Conservation (phyloP, 2,888 invertebrate genomes). For the Schizaphis graminum region DNA sequence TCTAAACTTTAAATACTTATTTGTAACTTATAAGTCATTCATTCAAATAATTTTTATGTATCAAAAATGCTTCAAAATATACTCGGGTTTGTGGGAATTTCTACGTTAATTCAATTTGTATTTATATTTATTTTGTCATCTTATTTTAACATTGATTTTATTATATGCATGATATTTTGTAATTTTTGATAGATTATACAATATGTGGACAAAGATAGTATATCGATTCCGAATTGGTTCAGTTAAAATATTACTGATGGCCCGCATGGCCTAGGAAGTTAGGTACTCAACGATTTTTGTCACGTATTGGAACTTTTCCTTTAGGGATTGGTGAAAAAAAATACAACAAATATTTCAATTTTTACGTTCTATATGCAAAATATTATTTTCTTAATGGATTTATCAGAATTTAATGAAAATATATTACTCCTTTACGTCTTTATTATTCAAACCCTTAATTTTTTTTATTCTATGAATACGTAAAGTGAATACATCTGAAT, state of each 20-base stretch:
- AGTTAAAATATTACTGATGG: neutral
- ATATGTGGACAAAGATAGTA: neutral
- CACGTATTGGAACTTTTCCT: neutral
- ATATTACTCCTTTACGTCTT: neutral
- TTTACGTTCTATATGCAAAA: conserved; percentile 2
- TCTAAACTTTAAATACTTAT: too few relatives aligned
- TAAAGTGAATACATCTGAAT: neutral
- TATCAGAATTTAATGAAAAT: neutral
- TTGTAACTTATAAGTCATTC: too few relatives aligned
- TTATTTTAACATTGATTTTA: neutral
- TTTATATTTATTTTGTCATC: neutral
- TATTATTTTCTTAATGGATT: neutral
- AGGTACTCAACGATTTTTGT: neutral
- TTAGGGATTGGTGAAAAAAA: neutral
- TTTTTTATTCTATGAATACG: conserved; percentile 1
- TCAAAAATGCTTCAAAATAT: too few relatives aligned
- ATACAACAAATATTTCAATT: neutral
- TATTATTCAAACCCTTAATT: neutral
- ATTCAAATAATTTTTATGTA: too few relatives aligned
- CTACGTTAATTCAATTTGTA: too few relatives aligned
- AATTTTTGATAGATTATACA: neutral
- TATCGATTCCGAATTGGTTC: neutral
- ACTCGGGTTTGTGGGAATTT: too few relatives aligned
- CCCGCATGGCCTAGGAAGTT: too few relatives aligned
- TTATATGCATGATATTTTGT: neutral